Evolutionary conservation across 1,140 invertebrate genomes (phyloP).

Genomic region (Colletes latitarsis): DNA sequence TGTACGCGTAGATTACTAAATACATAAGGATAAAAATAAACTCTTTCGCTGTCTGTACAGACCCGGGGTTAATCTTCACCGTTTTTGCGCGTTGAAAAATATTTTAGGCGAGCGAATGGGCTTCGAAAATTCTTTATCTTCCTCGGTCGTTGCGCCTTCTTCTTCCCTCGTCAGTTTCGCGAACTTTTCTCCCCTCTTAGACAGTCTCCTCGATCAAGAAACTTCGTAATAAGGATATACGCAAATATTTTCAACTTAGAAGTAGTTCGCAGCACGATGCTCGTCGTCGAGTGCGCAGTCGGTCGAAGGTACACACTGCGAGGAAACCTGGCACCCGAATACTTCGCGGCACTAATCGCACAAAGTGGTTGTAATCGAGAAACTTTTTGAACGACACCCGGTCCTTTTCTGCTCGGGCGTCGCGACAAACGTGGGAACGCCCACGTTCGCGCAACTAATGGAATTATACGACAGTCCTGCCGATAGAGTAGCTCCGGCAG

Average conservation of each 20-base stretch:
- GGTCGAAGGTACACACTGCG: not conserved
- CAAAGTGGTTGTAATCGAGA: conserved; percentile 63
- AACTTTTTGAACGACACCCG: conserved; percentile 64
- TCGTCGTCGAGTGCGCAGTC: not conserved
- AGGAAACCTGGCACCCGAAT: conserved; percentile 18
- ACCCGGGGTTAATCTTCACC: no score
- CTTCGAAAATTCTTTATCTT: not conserved
- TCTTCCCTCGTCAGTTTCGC: not conserved
- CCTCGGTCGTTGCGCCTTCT: not conserved
- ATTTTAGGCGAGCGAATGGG: not conserved
- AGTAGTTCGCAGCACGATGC: conserved; percentile 15
- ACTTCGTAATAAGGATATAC: conserved; percentile 49
- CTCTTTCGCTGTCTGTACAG: no score
- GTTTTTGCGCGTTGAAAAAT: no score
- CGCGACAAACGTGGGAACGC: conserved; percentile 62
- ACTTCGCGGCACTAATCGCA: conserved; percentile 57
- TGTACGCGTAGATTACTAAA: no score
- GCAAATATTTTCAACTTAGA: conserved; percentile 45
- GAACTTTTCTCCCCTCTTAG: not conserved
- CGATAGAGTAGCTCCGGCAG: conserved; percentile 33
- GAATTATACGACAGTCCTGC: conserved; percentile 70
- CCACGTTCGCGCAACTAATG: conserved; percentile 67
- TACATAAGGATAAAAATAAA: no score
- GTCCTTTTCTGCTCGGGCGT: conserved; percentile 22
- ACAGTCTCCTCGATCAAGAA: conserved; percentile 24